phyloP scores from a whole-genome alignment of 2,888 invertebrate species.

The Petrolisthes cinctipes region DNA sequence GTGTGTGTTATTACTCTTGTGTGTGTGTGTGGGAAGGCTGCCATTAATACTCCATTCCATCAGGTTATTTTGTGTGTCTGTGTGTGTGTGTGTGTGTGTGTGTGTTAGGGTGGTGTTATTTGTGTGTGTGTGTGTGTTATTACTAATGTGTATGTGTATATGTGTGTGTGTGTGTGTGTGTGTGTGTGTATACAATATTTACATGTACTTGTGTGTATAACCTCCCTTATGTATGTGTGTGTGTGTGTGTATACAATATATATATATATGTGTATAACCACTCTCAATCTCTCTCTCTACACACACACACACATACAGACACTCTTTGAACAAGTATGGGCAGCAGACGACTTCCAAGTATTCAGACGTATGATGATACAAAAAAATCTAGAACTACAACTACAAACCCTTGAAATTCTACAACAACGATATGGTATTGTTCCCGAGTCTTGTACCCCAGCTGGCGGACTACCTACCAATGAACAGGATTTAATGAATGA shows the following conservation, averaged over 20 bases:
- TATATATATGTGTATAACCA: background rate
- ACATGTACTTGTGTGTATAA: too few species aligned
- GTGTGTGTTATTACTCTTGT: slow-evolving; percentile 90
- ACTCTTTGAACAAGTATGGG: slow-evolving; percentile 86
- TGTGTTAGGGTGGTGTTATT: too few species aligned
- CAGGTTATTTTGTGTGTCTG: slow-evolving; percentile 52
- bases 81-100: too few species aligned
- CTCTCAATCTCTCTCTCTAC: background rate
- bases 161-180: too few species aligned
- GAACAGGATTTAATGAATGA: slow-evolving; percentile 76
- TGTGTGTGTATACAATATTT: too few species aligned
- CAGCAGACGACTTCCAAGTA: slow-evolving; percentile 90
- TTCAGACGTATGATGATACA: slow-evolving; percentile 94
- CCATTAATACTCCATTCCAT: slow-evolving; percentile 73
- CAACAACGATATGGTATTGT: slow-evolving; percentile 80
- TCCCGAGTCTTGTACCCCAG: slow-evolving; percentile 75
- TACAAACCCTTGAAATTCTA: slow-evolving; percentile 85
- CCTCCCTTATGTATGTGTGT: too few species aligned
- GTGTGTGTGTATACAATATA: background rate
- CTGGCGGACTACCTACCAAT: slow-evolving; percentile 70
- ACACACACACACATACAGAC: slow-evolving; percentile 69
- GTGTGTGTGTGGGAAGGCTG: slow-evolving; percentile 76
- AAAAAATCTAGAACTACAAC: slow-evolving; percentile 89
- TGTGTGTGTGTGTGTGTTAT: too few species aligned
- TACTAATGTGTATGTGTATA: too few species aligned